A percentile compares a stretch with the other conserved stretches of the same genome.
These are phyloP conservation scores for Sebastiscus tertius DNA, from an alignment of 2,797 vertebrate genomes.

Conservation along the genomic window DNA sequence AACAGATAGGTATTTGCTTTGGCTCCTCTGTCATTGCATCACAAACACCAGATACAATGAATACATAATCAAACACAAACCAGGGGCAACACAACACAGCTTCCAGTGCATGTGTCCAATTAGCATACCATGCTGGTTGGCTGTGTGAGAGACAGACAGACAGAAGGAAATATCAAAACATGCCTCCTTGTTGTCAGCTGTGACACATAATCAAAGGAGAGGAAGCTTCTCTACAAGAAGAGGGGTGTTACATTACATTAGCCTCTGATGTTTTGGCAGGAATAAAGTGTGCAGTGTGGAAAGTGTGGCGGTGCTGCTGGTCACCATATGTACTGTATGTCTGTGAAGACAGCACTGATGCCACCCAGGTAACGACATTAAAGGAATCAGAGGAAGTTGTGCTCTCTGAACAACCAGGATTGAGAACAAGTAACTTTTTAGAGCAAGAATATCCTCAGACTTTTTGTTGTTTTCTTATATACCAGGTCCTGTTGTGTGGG, in stretches of 20 bases:
- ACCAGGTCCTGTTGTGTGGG: background rate
- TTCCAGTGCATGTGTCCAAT: constrained; percentile 61
- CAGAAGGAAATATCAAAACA: constrained; percentile 65
- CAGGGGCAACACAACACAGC: constrained; percentile 44
- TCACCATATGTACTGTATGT: constrained; percentile 13
- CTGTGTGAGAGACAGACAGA: constrained; percentile 57
- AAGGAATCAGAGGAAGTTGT: background rate
- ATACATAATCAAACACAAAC: constrained; percentile 54
- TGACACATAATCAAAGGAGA: constrained; percentile 59
- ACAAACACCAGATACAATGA: constrained; percentile 34
- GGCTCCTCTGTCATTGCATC: constrained; percentile 14
- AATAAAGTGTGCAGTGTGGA: background rate
- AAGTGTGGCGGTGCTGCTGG: constrained; percentile 5
- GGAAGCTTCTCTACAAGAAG: constrained; percentile 11
- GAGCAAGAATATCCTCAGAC: background rate
- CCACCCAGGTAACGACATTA: constrained; percentile 13
- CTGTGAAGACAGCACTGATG: constrained; percentile 10
- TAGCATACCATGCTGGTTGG: constrained; percentile 61
- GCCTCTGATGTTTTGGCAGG: constrained; percentile 31
- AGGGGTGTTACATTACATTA: constrained; percentile 32
- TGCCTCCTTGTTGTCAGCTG: constrained; percentile 45
- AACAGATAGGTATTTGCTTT: background rate
- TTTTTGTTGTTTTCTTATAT: background rate
- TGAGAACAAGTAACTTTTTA: background rate
- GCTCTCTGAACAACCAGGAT: background rate